These are phyloP conservation scores for Drosophila neonasuta DNA, from an alignment of 2,888 invertebrate genomes.

Conservation along the genomic window DNA sequence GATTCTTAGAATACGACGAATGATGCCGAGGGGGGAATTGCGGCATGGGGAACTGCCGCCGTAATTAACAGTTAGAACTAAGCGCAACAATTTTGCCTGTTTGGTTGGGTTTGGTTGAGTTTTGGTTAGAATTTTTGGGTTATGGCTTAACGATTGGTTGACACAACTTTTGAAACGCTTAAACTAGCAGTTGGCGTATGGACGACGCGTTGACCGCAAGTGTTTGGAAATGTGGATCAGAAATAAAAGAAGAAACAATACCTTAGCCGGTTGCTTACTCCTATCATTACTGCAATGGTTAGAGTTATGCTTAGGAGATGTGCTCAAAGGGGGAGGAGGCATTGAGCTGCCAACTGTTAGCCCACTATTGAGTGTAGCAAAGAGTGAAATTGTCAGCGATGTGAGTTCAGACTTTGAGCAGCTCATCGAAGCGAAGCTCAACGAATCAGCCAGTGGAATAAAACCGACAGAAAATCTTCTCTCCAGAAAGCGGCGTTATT, in stretches of 20 bases:
- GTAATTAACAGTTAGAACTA: constrained; percentile 65
- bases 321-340: constrained; percentile 36
- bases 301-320: constrained; percentile 23
- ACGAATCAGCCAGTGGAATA: constrained; percentile 38
- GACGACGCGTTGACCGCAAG: constrained; percentile 58
- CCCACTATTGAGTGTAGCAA: constrained; percentile 20
- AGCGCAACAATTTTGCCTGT: constrained; percentile 28
- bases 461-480: constrained; percentile 65
- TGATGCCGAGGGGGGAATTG: background rate
- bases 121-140: background rate
- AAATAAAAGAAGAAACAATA: constrained; percentile 11
- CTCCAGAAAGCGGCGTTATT: constrained; percentile 83
- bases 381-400: constrained; percentile 24
- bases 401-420: constrained; percentile 49
- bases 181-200: constrained; percentile 59
- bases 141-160: constrained; percentile 1
- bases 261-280: constrained; percentile 18
- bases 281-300: constrained; percentile 7
- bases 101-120: background rate
- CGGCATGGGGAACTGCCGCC: constrained; percentile 7
- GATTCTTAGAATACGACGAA: constrained; percentile 2
- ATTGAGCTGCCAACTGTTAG: constrained; percentile 39
- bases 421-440: constrained; percentile 62
- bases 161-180: constrained; percentile 30
- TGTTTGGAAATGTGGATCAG: constrained; percentile 55